phyloP scores from a whole-genome alignment of 2,113 vertebrate genomes.

The Entosphenus tridentatus region DNA sequence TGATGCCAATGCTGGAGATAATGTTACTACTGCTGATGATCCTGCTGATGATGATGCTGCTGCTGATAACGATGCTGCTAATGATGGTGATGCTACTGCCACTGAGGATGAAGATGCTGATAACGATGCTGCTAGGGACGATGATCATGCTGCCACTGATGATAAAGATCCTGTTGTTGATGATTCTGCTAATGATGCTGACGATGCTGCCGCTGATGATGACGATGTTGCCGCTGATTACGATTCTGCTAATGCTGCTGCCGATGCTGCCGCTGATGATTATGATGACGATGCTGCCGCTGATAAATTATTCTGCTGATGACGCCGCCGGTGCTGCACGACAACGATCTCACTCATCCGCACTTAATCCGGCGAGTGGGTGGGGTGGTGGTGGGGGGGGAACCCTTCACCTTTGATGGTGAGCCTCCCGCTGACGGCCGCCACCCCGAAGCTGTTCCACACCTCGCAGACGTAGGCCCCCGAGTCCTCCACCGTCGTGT shows the following conservation, averaged over 20 bases:
- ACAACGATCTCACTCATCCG: not conserved
- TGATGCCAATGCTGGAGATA: not conserved
- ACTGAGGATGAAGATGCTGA: not conserved
- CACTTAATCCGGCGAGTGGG: not conserved
- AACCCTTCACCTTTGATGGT: slow-evolving; percentile 61
- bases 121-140: not conserved
- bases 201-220: no score
- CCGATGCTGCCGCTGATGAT: no score
- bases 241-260: no score
- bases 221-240: no score
- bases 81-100: not conserved
- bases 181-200: no score
- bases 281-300: no score
- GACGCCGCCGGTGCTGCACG: no score
- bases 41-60: no score
- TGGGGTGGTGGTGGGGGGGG: not conserved
- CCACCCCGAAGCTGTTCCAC: slow-evolving; percentile 87
- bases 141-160: no score
- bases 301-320: no score
- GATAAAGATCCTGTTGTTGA: no score
- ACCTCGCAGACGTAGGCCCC: slow-evolving; percentile 93
- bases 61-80: not conserved
- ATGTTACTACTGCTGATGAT: not conserved
- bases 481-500: slow-evolving; percentile 61
- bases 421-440: slow-evolving; percentile 70